Base-by-base conservation (phyloP, 64 coral and sea anemone species). In the Exaiptasia diaphana region DNA sequence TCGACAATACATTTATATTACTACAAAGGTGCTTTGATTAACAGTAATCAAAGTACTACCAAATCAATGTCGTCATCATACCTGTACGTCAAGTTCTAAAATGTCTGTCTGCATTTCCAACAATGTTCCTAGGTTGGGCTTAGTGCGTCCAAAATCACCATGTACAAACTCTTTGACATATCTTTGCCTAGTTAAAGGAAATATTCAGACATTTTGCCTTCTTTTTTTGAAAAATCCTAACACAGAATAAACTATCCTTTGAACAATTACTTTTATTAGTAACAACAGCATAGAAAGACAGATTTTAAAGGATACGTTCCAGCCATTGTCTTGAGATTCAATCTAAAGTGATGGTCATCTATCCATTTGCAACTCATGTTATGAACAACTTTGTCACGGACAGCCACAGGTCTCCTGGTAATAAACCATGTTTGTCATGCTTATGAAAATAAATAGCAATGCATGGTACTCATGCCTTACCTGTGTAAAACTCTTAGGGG, bases 121-220 rank as follows among this genome's bases (percentile, higher is more conserved):
- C 17, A 99, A 59, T 3, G 56, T 68, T 17, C 84, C 79, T 8
- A 99, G 67, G 60, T 89, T 89, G 18, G 95, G 95, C 41, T 93
- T 82, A 4, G 95, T 99, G 45, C 95, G 73, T 37, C 95, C 95
- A 70, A 99, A 99, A 80, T 99, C 95, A 37, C 95, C 90, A 58
- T 99, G 95, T 10, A 93, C 95, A 77, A 99, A 99, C 74, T 99
- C 95, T 13, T 99, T 99, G 14, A 99, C 61, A 73, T 99, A 99
- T n/a, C 95, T 99, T 14, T n/a, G 18, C 41, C 10, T 0, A 41
- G 69, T 96, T 57, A 96, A 90, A 35, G 93, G 73, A 55, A 43
- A 12, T 41, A 73, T 22, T 41, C 57, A n/a, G n/a, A n/a, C n/a
- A n/a, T n/a, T n/a, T n/a, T n/a, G n/a, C n/a, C n/a, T n/a, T n/a